phyloP scores from a whole-genome alignment of 1,140 invertebrate genomes.

The Microplitis mediator region DNA sequence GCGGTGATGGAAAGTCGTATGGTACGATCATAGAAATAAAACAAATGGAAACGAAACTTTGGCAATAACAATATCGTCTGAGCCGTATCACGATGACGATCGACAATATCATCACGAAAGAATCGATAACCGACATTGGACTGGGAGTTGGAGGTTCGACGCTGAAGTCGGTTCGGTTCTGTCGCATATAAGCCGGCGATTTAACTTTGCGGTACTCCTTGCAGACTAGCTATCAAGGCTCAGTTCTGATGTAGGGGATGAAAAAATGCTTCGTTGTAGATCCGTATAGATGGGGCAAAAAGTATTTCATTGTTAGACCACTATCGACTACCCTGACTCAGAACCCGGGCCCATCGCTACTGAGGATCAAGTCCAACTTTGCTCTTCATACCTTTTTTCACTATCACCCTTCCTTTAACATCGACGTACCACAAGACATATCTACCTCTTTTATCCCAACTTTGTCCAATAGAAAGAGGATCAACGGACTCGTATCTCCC shows the following conservation, averaged over 20 bases:
- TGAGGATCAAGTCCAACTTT: too few species aligned
- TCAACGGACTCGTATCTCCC: too few species aligned
- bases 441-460: too few species aligned
- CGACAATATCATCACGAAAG: not conserved
- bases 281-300: constrained; percentile 42
- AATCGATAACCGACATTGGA: not conserved
- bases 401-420: too few species aligned
- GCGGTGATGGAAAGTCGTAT: not conserved
- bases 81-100: too few species aligned
- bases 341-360: too few species aligned
- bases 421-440: too few species aligned
- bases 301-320: constrained; percentile 37
- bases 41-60: not conserved
- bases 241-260: constrained; percentile 36
- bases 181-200: constrained; percentile 1
- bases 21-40: not conserved
- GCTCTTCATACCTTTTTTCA: too few species aligned
- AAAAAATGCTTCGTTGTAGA: constrained; percentile 44
- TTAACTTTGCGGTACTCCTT: not conserved
- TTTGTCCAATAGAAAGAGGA: too few species aligned
- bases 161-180: not conserved
- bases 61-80: not conserved
- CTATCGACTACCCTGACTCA: too few species aligned
- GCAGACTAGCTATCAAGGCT: constrained; percentile 34
- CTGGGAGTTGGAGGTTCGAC: too few species aligned